A percentile compares a stretch with the other conserved stretches of the same genome.
Conservation (phyloP, 2,888 invertebrate species). For the Criorhina ranunculi region DNA sequence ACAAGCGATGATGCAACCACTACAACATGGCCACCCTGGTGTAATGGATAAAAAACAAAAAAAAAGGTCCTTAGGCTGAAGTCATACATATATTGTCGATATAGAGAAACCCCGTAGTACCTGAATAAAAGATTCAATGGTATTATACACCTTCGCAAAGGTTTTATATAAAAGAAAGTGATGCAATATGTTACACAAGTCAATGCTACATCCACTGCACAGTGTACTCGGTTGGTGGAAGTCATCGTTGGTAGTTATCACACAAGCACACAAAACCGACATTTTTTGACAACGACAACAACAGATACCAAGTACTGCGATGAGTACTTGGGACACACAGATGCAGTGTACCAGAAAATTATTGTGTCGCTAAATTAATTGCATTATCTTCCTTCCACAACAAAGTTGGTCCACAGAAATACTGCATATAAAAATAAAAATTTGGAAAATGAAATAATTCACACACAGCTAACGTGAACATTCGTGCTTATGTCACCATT, state of each 20-base stretch:
- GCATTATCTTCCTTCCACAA: constrained; percentile 7
- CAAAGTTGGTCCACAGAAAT: background rate
- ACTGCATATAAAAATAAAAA: too few relatives aligned
- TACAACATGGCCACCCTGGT: too few relatives aligned
- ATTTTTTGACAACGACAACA: constrained; percentile 3
- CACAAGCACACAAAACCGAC: background rate
- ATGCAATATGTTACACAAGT: constrained; percentile 3
- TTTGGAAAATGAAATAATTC: background rate
- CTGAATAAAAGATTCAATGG: too few relatives aligned
- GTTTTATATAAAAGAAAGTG: too few relatives aligned
- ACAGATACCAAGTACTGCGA: background rate
- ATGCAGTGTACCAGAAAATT: constrained; percentile 10
- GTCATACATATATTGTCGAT: too few relatives aligned
- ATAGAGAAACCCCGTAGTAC: too few relatives aligned
- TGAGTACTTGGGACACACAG: background rate
- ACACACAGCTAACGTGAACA: background rate
- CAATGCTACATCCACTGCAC: background rate
- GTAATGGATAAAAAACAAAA: too few relatives aligned
- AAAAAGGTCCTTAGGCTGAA: too few relatives aligned
- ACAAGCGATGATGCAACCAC: too few relatives aligned
- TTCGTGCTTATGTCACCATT: too few relatives aligned
- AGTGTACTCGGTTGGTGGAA: background rate
- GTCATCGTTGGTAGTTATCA: background rate
- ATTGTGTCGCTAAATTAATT: constrained; percentile 17
- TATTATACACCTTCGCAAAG: too few relatives aligned